Evolutionary conservation across 2,113 vertebrate species (phyloP), one percentile per base, ranked within the genome.

Genomic region (Xiphophorus couchianus): DNA sequence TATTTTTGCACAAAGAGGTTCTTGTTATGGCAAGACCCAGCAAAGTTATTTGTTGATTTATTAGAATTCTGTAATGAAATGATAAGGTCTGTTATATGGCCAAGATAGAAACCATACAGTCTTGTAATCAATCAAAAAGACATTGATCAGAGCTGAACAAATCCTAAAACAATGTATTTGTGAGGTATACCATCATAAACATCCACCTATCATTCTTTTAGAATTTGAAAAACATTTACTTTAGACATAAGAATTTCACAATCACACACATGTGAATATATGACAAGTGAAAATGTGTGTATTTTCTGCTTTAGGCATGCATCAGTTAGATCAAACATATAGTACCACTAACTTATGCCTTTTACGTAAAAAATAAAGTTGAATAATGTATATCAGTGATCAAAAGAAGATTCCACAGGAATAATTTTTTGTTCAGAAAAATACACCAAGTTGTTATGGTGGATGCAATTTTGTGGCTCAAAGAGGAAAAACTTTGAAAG

Each of bases 21-120:
- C 84, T 87, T 87, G 73, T 76, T 66, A 78, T 80, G 80, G 83
- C 87, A 62, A 51, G 33, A 68, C 67, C 62, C 69, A 78, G 85
- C 83, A 74, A 66, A 76, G 48, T 79, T 82, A 67, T 73, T 39
- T 1, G 60, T 76, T 75, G 82, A 64, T 75, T 77, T 25, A 74
- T 80, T 70, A 75, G 78, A 85, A 81, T 74, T 63, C 81, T 70
- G 78, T 84, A 75, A 91, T 82, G 77, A 78, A 86, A 90, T 89
- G 68, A 87, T 77, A 86, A 84, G 85, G 80, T 79, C 79, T 66
- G 72, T 67, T 60, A 82, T 82, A 76, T 69, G 63, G 66, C 62
- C 81, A 62, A 71, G 58, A 27, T 44, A 51, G 75, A 73, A 71
- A 73, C 27, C 81, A 85, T 80, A 2, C 74, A 90, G 76, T 88